Evolutionary conservation across 1,140 invertebrate species (phyloP), one percentile per base, ranked within the genome.

Genomic region (Proctacanthus coquilletti): DNA sequence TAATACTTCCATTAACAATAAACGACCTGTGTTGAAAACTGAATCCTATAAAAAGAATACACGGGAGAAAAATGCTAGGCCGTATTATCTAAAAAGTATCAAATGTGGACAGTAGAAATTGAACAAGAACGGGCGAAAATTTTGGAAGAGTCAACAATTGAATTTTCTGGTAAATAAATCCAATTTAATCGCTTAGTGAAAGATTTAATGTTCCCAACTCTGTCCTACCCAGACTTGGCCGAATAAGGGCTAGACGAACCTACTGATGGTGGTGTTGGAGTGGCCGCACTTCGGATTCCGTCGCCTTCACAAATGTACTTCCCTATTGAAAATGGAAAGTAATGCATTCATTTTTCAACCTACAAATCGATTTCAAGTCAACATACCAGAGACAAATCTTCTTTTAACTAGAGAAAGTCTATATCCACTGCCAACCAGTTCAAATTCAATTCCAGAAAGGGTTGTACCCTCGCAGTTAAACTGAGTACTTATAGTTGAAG

Each of bases 401-500:
- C 87, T 75, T 61, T 97, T 97, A 29, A 92, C 81, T 45, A 97
- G 70, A 18, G 92, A 96, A 39, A 96, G 64, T 52, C 92, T 72
- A 62, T 96, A 97, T 5, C 91, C 91, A 39, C 73, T 62, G 6
- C 86, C 87, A 37, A 81, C 64, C 14, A 97, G 65, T 60, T 92
- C 84, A 61, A 97, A 95, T 49, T 95, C 89, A 36, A 88, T 75
- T 21, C 91, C 91, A 15, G 91, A 94, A 8, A 96, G 62, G 1
- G 89, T 94, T 20, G 89, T 86, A 31, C 88, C 89, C 63, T 93
- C 88, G 61, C 87, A 93, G 58, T 89, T 84, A 61, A 97, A 97
- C 61, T 93, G 87, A 14, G 87, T 77, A 15, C 81, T 81, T 44
- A 95, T 78, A 4, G 84, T 86, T 20, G 77, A 71, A 39, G 85